Evolutionary conservation across 2,113 vertebrate species (phyloP).

Genomic region (Globicephala melas): DNA sequence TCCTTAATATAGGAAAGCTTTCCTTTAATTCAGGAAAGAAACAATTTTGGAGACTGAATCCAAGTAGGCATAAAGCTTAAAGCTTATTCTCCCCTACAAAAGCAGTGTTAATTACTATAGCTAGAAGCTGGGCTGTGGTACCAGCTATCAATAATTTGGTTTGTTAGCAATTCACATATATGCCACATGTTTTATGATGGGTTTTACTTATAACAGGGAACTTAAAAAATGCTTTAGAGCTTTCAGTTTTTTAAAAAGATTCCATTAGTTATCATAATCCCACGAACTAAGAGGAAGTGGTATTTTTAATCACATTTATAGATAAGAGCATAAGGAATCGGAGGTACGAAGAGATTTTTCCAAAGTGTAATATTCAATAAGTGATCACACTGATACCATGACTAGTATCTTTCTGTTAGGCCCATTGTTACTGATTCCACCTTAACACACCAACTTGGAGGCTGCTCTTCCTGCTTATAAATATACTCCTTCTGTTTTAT

Average conservation of each 20-base stretch:
- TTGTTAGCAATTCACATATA: not conserved
- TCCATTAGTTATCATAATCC: not conserved
- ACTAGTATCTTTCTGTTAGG: not conserved
- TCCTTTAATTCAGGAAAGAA: not conserved
- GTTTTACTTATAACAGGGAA: not conserved
- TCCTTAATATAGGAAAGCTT: not conserved
- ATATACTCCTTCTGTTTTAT: not conserved
- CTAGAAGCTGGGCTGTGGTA: not conserved
- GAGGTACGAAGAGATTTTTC: not conserved
- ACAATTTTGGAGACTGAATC: not conserved
- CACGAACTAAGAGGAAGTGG: not conserved
- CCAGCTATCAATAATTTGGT: not conserved
- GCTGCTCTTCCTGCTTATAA: not conserved
- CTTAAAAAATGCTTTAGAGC: not conserved
- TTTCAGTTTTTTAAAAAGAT: not conserved
- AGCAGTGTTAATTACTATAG: not conserved
- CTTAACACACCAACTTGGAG: not conserved
- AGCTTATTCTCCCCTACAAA: not conserved
- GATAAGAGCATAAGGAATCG: not conserved
- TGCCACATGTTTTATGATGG: not conserved
- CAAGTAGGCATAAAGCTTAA: not conserved
- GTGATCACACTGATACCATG: not conserved
- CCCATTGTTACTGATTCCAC: not conserved
- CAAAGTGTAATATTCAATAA: not conserved
- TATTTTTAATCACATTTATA: conserved; percentile 12